Evolutionary conservation across 2,797 vertebrate species (phyloP).

Genomic region (Onychomys leucogaster): DNA sequence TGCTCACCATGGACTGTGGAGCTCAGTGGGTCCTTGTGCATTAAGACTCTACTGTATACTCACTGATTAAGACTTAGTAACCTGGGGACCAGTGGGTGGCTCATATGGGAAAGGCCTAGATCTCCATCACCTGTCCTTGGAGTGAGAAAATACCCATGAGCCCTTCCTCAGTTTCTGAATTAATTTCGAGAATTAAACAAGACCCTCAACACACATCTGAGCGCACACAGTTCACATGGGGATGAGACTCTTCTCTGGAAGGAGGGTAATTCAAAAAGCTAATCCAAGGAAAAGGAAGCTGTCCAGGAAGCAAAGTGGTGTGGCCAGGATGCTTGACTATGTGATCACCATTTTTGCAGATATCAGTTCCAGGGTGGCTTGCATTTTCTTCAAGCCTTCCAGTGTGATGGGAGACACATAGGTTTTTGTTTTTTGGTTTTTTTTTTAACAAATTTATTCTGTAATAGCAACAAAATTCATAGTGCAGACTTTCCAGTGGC

Average conservation of each 20-base stretch:
- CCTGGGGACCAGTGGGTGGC: neutral
- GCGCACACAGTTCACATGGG: neutral
- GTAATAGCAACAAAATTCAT: neutral
- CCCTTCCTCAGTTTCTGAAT: neutral
- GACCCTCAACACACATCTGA: neutral
- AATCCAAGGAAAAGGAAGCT: constrained; percentile 47
- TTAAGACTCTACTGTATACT: neutral
- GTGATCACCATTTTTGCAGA: constrained; percentile 47
- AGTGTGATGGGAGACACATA: neutral
- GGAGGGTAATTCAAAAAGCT: neutral
- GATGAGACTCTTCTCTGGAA: constrained; percentile 14
- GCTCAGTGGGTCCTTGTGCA: neutral
- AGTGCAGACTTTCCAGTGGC: neutral
- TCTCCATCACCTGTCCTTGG: neutral
- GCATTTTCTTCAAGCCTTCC: constrained; percentile 54
- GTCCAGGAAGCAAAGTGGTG: constrained; percentile 45
- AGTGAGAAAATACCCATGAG: neutral
- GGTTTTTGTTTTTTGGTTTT: neutral
- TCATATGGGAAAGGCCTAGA: neutral
- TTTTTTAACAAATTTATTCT: neutral
- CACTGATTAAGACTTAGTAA: neutral
- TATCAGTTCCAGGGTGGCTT: constrained; percentile 13
- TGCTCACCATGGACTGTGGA: neutral
- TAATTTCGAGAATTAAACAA: neutral
- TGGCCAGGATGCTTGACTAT: neutral